Base-by-base conservation (phyloP, 2,888 invertebrate genomes). In the Cheilosia grossa region DNA sequence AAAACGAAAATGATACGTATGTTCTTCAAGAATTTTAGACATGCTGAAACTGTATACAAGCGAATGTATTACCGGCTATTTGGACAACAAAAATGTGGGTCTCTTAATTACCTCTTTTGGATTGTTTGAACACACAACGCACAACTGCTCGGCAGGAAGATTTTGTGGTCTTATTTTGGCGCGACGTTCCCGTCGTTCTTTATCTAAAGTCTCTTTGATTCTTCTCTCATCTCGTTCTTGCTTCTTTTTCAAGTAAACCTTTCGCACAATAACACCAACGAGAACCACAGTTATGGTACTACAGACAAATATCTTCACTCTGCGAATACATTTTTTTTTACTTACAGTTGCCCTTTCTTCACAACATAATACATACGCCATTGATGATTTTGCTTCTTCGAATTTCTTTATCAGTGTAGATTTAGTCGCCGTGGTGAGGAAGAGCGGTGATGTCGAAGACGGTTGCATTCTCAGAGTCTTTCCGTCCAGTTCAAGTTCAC, bases 71-170 rank as follows among this genome's bases (percentile, higher is more conserved):
- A 47, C 1, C 17, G 9, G 17, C 2, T 2, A 47, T 0, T 47
- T 17, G 37, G 1, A 17, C 17, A 47, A 19, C 17, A 7, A 7
- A 17, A 47, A 19, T 17, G 6, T 2, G 1, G 0, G 1, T 19
- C 21, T 5, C 0, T 5, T 19, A n/a, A 87, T 85, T 89, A 95
- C 95, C 93, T 98, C 97, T 89, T 96, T 95, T 0, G 96, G 96
- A 92, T 97, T 97, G 75, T 94, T 94, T 44, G 95, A 93, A 91
- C 98, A 98, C n/a, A 98, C 96, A 24, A 97, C 96, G 89, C 98
- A 98, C 10, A 95, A 91, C 89, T 95, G 96, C 90, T 93, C 94
- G 33, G 94, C 95, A 87, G 93, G 90, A 21, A 96, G 92, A 90
- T 95, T 93, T 67, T 93, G 93, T 4, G 90, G 89, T 10, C 96